phyloP scores from a whole-genome alignment of 1,140 invertebrate species.

The Arion vulgaris region DNA sequence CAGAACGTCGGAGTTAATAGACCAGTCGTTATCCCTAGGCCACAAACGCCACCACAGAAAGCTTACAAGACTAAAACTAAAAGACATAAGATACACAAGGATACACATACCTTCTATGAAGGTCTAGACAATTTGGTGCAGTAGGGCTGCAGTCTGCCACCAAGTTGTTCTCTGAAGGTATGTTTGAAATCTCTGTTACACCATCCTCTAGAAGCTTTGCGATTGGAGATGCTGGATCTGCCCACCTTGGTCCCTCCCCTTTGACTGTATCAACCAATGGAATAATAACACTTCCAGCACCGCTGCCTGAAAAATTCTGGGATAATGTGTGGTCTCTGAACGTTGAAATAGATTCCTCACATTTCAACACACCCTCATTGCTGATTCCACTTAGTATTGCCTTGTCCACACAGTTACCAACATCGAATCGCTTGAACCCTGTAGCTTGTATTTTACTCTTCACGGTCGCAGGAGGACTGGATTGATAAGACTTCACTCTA shows the following conservation, averaged over 20 bases:
- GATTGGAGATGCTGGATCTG: slow-evolving; percentile 66
- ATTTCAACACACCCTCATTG: background rate
- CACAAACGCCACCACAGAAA: no score
- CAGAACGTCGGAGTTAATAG: no score
- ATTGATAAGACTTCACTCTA: background rate
- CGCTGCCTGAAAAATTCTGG: slow-evolving; percentile 12
- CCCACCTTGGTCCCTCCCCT: slow-evolving; percentile 64
- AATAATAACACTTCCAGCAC: background rate
- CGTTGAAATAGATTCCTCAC: background rate
- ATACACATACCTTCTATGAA: slow-evolving; percentile 39
- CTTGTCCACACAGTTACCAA: background rate
- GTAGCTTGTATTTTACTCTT: background rate
- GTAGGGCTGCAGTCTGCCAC: slow-evolving; percentile 63
- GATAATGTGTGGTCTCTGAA: background rate
- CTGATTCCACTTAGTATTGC: background rate
- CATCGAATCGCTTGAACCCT: background rate
- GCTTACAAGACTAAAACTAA: no score
- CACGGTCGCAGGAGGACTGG: background rate
- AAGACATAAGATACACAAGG: no score
- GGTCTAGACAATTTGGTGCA: slow-evolving; percentile 49
- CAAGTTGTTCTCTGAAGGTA: slow-evolving; percentile 57
- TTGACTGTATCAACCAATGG: slow-evolving; percentile 21
- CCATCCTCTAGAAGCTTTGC: slow-evolving; percentile 73
- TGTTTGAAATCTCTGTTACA: slow-evolving; percentile 45
- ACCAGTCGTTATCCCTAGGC: no score